These are phyloP conservation scores for Hydractinia echinata DNA, from an alignment of 30 jellyfish, hydroid and myxozoan species.

Conservation along the genomic window DNA sequence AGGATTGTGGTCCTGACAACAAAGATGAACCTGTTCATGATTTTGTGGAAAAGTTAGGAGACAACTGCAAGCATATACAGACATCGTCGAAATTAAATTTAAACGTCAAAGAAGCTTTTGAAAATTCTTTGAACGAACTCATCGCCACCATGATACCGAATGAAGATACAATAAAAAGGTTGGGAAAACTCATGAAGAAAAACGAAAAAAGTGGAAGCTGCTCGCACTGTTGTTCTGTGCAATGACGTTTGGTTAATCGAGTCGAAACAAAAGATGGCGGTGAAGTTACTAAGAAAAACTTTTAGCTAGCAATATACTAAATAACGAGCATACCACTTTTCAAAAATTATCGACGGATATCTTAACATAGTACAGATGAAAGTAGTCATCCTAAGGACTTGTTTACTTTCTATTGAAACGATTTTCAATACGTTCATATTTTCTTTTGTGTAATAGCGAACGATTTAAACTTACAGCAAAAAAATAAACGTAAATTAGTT, in stretches of 20 bases:
- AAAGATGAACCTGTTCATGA: not conserved
- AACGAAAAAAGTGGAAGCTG: conserved; percentile 19
- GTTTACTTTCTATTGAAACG: too few species aligned
- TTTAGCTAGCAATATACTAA: too few species aligned
- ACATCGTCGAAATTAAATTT: conserved; percentile 33
- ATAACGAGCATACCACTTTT: too few species aligned
- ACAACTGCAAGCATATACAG: not conserved
- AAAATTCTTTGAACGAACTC: conserved; percentile 17
- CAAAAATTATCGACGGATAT: too few species aligned
- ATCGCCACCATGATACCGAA: conserved; percentile 30
- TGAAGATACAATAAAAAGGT: conserved; percentile 33
- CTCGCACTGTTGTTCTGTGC: not conserved
- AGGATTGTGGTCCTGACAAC: conserved; percentile 5
- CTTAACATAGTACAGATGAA: too few species aligned
- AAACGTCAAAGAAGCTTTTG: conserved; percentile 36
- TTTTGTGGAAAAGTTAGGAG: not conserved
- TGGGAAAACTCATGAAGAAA: conserved; percentile 23
- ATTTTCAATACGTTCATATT: too few species aligned
- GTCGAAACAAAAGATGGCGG: too few species aligned
- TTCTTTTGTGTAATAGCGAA: too few species aligned
- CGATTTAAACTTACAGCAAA: too few species aligned
- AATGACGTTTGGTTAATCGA: not conserved
- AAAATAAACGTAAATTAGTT: too few species aligned
- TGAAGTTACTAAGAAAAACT: too few species aligned
- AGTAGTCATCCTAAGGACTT: too few species aligned